Evolutionary conservation across 2,797 vertebrate species (phyloP), one percentile per base, ranked within the genome.

Genomic region (Austrolebias charrua): DNA sequence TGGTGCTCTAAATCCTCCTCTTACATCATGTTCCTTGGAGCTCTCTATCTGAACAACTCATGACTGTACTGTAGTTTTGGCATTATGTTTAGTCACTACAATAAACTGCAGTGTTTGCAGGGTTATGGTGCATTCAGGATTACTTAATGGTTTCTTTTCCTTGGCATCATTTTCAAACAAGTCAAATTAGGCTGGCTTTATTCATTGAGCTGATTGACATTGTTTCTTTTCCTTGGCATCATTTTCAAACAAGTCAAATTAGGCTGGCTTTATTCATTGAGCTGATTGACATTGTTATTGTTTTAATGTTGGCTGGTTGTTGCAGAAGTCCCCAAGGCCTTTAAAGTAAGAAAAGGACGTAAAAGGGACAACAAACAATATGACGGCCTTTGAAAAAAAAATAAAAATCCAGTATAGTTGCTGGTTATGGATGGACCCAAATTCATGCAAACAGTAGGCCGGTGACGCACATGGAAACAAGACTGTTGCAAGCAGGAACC

Each of bases 1-100:
- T 79, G 84, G 40, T 75, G 75, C 66, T 71, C 75, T 59, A 28
- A 79, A 80, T 85, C 71, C 49, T 70, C 70, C 40, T 66, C 72
- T 71, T 53, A 49, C 61, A 57, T 60, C 57, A 60, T 68, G 48
- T 79, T 79, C 60, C 82, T n/a, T 19, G 46, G 63, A 67, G 81
- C 61, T 33, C 33, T 55, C 38, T 4, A 14, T 49, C 59, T 61
- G 51, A 19, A 28, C 48, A 69, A 57, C 67, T 57, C 13, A 65
- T 76, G 18, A 50, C 48, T 40, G 15, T 24, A 49, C 58, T 66
- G 35, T 35, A 53, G 43, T 11, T 55, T 62, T 69, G 54, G 18
- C 29, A 44, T 47, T 49, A 43, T 50, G 53, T 76, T 62, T 66
- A 58, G 18, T 75, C 65, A 79, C 54, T 46, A 68, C 49, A 67